Conservation (phyloP, 2,888 invertebrate genomes). For the Anodontia alba region DNA sequence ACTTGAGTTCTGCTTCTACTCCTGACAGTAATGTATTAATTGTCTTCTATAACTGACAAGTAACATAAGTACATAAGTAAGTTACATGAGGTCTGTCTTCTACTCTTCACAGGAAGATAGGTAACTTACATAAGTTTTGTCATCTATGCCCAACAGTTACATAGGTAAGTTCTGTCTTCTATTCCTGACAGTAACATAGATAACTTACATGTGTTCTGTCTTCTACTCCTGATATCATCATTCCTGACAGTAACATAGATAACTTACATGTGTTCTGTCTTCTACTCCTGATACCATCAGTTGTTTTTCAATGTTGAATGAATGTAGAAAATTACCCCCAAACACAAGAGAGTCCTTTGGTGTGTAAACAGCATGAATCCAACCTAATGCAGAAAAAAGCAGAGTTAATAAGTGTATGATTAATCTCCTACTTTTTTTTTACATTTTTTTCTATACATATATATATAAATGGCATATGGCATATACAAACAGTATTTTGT, state of each 20-base stretch:
- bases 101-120: too few species aligned
- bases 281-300: slow-evolving; percentile 98
- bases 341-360: slow-evolving; percentile 98
- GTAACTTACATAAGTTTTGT: too few species aligned
- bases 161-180: too few species aligned
- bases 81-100: too few species aligned
- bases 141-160: too few species aligned
- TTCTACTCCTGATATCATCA: slow-evolving; percentile 98
- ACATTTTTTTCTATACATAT: neutral
- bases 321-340: slow-evolving; percentile 98
- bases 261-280: slow-evolving; percentile 93
- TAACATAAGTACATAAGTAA: too few species aligned
- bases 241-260: slow-evolving; percentile 98
- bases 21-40: too few species aligned
- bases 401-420: neutral
- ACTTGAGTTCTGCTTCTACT: too few species aligned
- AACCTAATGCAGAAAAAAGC: slow-evolving; percentile 86
- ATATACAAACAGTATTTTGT: neutral
- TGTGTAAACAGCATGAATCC: slow-evolving; percentile 99
- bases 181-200: too few species aligned
- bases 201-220: slow-evolving; percentile 93
- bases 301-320: slow-evolving; percentile 97
- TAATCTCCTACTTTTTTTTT: neutral
- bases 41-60: too few species aligned
- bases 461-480: neutral